phyloP scores from a whole-genome alignment of 2,888 invertebrate species.

The Cephus rjabovi region DNA sequence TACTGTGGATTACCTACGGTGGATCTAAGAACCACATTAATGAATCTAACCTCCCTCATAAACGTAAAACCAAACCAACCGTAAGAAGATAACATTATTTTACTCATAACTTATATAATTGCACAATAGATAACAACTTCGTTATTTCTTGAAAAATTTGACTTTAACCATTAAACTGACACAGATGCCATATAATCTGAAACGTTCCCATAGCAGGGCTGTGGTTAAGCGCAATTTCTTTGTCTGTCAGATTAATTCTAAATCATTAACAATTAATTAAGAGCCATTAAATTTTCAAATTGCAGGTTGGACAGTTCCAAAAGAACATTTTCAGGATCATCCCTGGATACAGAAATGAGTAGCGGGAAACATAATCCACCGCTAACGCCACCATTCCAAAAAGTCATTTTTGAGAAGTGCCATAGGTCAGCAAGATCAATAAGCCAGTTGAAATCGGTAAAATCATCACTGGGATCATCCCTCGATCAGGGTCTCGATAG shows the following conservation, averaged over 20 bases:
- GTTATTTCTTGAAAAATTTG: too few species aligned
- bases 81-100: slow-evolving; percentile 34
- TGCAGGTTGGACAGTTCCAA: slow-evolving; percentile 60
- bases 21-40: slow-evolving; percentile 82
- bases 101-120: neutral
- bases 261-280: too few species aligned
- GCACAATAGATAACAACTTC: neutral
- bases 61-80: slow-evolving; percentile 63
- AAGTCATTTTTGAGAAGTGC: slow-evolving; percentile 56
- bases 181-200: too few species aligned
- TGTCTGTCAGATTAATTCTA: too few species aligned
- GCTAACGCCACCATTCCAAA: slow-evolving; percentile 56
- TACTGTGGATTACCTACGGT: slow-evolving; percentile 79
- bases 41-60: slow-evolving; percentile 77
- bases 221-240: too few species aligned
- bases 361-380: slow-evolving; percentile 49
- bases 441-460: slow-evolving; percentile 54
- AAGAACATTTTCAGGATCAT: slow-evolving; percentile 64
- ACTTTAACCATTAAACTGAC: too few species aligned
- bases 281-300: neutral
- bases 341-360: slow-evolving; percentile 58
- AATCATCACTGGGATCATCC: slow-evolving; percentile 58
- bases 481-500: slow-evolving; percentile 62
- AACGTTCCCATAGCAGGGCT: too few species aligned
- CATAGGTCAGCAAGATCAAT: slow-evolving; percentile 53